Base-by-base conservation (phyloP, 2,888 invertebrate genomes). In the Sipha maydis region DNA sequence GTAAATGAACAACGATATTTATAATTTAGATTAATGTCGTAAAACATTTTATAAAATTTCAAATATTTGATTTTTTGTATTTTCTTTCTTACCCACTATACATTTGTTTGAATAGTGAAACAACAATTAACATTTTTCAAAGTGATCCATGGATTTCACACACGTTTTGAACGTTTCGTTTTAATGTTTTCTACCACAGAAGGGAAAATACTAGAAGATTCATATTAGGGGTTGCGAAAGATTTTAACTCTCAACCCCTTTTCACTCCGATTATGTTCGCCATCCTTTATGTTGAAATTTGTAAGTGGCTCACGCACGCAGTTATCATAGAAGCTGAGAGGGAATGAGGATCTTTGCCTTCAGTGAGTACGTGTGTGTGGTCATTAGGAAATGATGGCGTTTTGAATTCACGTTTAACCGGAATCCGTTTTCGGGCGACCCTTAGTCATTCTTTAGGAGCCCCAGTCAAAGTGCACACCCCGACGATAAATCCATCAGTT, bases 241-340 rank as follows among this genome's bases (percentile, higher is more conserved):
- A 79, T 71, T 85, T 85, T 54, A 71, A 80, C 34, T 73, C 79
- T 85, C 80, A 48, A 88, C 28, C 75, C 75, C 3, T 88, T 82
- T 82, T 67, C 67, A 76, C 41, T 41, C 38, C 25, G 88, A 80
- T 88, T 88, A 80, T 67, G 48, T 67, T 67, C 38, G 7, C 88
- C 67, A 48, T 78, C 77, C 77, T 82, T 82, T 88, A 75, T 34
- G 67, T 82, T 21, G 61, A 82, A 88, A 88, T 88, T 88, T 75
- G 82, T 88, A 88, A 88, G 88, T 88, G 80, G 88, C 86, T 86
- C 88, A 88, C 88, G 88, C 88, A 67, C 88, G 67, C 75, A 82
- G 75, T 76, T 80, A 82, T 86, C 75, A 73, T 86, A 34, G 85
- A 48, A 48, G 69, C 77, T 5, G 19, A 28, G 25, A 28, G 61